Evolutionary conservation across 1,140 invertebrate species (phyloP), one percentile per base, ranked within the genome.

Genomic region (Pollicipes pollicipes): DNA sequence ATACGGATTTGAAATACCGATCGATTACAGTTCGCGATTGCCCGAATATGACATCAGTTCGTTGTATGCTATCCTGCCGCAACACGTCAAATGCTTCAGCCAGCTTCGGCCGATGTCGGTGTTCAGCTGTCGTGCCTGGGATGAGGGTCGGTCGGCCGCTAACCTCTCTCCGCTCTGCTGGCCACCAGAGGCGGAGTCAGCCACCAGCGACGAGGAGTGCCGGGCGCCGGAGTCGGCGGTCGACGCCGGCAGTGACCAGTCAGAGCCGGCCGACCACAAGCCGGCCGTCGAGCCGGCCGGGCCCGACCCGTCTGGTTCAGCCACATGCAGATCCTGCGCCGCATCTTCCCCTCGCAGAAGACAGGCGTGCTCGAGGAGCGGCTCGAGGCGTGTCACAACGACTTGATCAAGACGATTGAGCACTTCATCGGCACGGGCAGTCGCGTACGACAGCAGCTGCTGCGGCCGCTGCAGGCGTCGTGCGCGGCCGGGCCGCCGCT

Each of bases 281-380:
- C 6, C 28, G 66, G 35, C 29, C 29, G 58, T 13, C 35, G 27
- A 17, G n/a, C n/a, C n/a, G n/a, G n/a, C n/a, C n/a, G n/a, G n/a
- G n/a, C n/a, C n/a, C 17, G n/a, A 30, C 17, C 28, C 26, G n/a
- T 13, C 28, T 70, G 29, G 28, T 37, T 70, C 29, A 26, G 35
- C 32, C 32, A 70, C 69, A 58, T 96, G 37, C 91, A 95, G 73
- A 93, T 95, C 80, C 79, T 96, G 45, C 83, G 86, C 8, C 85
- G 90, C 68, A 80, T 96, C 8, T 97, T 96, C 79, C 93, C 93
- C 0, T 87, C 88, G 68, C 95, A 96, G 78, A 79, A 83, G 37
- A 83, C 88, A 24, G 86, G 90, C 0, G 91, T 96, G 0, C 78
- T 97, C 63, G 92, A 95, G 76, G 78, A 96, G 70, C 90, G 94